phyloP scores from a whole-genome alignment of 2,797 vertebrate genomes.

The Staurois parvus region DNA sequence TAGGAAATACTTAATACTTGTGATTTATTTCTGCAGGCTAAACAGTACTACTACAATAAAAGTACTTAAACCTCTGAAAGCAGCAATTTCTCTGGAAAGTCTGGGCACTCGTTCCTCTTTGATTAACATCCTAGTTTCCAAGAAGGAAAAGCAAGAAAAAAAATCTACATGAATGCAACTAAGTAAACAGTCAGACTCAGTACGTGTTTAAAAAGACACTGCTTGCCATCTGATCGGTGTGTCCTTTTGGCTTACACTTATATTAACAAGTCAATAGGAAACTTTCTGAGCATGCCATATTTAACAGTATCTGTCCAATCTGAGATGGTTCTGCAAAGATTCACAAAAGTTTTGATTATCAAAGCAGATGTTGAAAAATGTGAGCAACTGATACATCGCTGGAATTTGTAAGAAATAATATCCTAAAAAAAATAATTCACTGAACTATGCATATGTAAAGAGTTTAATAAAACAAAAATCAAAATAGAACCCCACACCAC shows the following conservation, averaged over 20 bases:
- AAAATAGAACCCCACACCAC: too few relatives aligned
- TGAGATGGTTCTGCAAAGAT: too few relatives aligned
- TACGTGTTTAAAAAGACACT: conserved; percentile 23
- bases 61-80: conserved; percentile 29
- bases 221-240: neutral
- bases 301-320: too few relatives aligned
- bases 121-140: conserved; percentile 49
- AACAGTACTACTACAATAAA: conserved; percentile 40
- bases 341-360: too few relatives aligned
- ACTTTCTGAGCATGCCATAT: too few relatives aligned
- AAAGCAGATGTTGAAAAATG: too few relatives aligned
- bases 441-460: too few relatives aligned
- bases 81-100: conserved; percentile 28
- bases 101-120: conserved; percentile 38
- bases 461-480: too few relatives aligned
- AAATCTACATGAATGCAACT: conserved; percentile 18
- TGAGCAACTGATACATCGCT: too few relatives aligned
- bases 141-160: conserved; percentile 14
- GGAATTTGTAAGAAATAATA: too few relatives aligned
- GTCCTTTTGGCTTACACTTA: neutral
- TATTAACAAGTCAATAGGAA: too few relatives aligned
- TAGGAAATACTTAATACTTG: conserved; percentile 40
- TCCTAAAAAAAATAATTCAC: too few relatives aligned
- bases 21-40: conserved; percentile 41
- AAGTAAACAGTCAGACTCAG: conserved; percentile 29